phyloP scores from a whole-genome alignment of 2,113 vertebrate genomes.

The pig (Sus scrofa) region DNA sequence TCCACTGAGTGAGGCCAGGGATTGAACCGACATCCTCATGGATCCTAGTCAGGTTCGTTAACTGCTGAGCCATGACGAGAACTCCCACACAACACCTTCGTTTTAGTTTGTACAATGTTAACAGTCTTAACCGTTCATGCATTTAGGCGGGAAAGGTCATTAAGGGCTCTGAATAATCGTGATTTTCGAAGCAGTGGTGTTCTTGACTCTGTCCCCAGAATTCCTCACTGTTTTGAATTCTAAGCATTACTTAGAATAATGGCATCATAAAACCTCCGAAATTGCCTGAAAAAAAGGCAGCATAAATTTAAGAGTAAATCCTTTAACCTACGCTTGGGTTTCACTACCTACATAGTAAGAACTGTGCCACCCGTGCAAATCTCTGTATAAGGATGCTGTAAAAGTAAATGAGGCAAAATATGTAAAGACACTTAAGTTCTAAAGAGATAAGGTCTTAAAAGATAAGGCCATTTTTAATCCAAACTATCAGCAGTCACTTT shows the following conservation, averaged over 20 bases:
- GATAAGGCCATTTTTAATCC: constrained; percentile 54
- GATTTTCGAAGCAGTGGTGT: constrained; percentile 63
- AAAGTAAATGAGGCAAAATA: constrained; percentile 64
- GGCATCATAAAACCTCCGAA: constrained; percentile 62
- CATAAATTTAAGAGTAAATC: constrained; percentile 60
- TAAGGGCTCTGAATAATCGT: constrained; percentile 20
- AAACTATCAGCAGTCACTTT: constrained; percentile 36
- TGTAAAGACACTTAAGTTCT: constrained; percentile 28
- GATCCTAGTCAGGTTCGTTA: no score
- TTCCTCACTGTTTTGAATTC: neutral
- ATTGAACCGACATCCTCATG: no score
- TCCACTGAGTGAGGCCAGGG: no score
- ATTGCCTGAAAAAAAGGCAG: neutral
- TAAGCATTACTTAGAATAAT: constrained; percentile 27
- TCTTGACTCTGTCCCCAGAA: constrained; percentile 39
- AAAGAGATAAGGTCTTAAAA: constrained; percentile 48
- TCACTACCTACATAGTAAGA: constrained; percentile 7
- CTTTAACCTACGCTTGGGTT: constrained; percentile 13
- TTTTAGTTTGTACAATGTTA: constrained; percentile 42
- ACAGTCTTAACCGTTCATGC: constrained; percentile 48
- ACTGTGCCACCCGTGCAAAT: constrained; percentile 19
- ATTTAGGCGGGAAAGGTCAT: constrained; percentile 59
- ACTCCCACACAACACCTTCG: constrained; percentile 61
- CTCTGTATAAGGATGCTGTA: constrained; percentile 15
- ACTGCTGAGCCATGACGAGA: no score